Evolutionary conservation across 2,888 invertebrate species (phyloP).

Genomic region (Sylvicola fuscatus): DNA sequence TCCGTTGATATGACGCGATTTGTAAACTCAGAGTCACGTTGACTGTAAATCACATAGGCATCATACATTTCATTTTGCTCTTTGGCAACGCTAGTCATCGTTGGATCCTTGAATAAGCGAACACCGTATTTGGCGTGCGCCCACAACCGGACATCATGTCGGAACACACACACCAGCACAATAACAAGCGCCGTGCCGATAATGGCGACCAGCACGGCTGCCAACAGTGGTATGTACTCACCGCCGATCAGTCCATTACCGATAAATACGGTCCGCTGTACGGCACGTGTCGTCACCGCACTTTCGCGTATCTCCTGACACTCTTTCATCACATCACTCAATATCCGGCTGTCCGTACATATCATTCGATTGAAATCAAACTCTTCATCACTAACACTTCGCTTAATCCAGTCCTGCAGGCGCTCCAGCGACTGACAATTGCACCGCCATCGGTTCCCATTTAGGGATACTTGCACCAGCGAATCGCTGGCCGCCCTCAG

Average conservation of each 20-base stretch:
- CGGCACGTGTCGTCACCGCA: conserved; percentile 33
- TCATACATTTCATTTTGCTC: conserved; percentile 52
- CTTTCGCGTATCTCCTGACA: conserved; percentile 5
- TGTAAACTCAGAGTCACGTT: conserved; percentile 54
- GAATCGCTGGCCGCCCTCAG: conserved; percentile 35
- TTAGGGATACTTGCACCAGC: conserved; percentile 42
- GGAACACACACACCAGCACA: conserved; percentile 52
- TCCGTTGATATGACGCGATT: conserved; percentile 47
- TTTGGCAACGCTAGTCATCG: conserved; percentile 6
- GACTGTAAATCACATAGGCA: conserved; percentile 73
- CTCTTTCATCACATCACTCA: conserved; percentile 6
- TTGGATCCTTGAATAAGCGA: conserved; percentile 38
- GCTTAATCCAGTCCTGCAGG: conserved; percentile 46
- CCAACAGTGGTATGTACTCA: conserved; percentile 51
- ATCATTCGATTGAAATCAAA: conserved; percentile 25
- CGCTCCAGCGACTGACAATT: conserved; percentile 51
- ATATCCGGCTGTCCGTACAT: conserved; percentile 24
- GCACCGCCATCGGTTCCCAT: conserved; percentile 66
- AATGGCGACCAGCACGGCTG: conserved; percentile 49
- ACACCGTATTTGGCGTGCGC: conserved; percentile 62
- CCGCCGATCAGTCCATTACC: conserved; percentile 29
- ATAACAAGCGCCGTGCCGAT: conserved; percentile 48
- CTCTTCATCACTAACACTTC: conserved; percentile 40
- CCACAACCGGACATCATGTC: conserved; percentile 62
- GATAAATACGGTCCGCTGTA: conserved; percentile 18